phyloP scores from a whole-genome alignment of 2,113 vertebrate genomes.

The Tyrannus savana region DNA sequence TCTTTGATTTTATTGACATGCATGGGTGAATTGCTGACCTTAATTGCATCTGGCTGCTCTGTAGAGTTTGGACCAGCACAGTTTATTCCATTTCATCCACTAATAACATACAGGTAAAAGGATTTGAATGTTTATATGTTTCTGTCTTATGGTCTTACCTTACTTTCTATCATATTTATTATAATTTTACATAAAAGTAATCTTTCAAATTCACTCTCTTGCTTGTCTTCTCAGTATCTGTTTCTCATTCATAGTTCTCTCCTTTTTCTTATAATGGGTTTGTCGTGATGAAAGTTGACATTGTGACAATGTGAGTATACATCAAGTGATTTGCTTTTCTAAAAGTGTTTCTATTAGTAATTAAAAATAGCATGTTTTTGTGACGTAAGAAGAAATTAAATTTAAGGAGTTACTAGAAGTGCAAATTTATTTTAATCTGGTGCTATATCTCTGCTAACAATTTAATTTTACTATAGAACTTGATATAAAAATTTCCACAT shows the following conservation, averaged over 20 bases:
- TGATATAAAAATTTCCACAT: accelerated
- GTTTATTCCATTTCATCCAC: constrained; percentile 93
- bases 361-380: neutral
- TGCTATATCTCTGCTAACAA: neutral
- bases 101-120: constrained; percentile 89
- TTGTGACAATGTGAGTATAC: constrained; percentile 70
- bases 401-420: neutral
- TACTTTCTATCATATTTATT: constrained; percentile 18
- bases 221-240: constrained; percentile 63
- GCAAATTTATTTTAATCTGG: neutral
- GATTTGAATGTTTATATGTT: neutral
- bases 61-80: constrained; percentile 93
- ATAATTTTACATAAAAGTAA: neutral
- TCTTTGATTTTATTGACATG: constrained; percentile 87
- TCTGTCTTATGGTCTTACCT: neutral
- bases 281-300: constrained; percentile 66
- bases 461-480: neutral
- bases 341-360: neutral
- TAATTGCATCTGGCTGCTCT: constrained; percentile 87
- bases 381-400: neutral
- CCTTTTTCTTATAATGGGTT: constrained; percentile 74
- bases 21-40: constrained; percentile 85
- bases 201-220: constrained; percentile 47
- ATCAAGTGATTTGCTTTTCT: neutral
- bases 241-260: constrained; percentile 74